A percentile compares a stretch with the other conserved stretches of the same genome.
Conservation (phyloP, 2,888 invertebrate species). For the Drosophila diplacantha region DNA sequence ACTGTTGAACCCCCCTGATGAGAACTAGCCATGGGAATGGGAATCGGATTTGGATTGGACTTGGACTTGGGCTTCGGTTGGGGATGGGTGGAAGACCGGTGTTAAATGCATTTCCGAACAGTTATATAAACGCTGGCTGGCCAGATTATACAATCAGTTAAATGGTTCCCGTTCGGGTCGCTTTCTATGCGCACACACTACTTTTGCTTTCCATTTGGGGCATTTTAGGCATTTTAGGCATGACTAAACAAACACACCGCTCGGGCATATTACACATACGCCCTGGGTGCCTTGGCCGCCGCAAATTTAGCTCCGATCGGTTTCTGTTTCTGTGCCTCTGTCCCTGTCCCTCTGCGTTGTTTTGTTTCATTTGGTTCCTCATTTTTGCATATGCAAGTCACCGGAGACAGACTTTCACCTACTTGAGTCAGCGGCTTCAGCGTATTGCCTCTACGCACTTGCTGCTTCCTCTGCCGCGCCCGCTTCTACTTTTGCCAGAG, state of each 20-base stretch:
- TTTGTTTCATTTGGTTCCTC: conserved; percentile 24
- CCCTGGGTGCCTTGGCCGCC: conserved; percentile 32
- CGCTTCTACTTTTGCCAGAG: conserved; percentile 16
- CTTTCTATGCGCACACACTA: conserved; percentile 56
- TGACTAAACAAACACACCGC: conserved; percentile 52
- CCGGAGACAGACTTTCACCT: conserved; percentile 68
- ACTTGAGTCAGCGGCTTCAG: conserved; percentile 55
- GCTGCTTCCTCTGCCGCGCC: conserved; percentile 37
- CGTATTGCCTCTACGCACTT: conserved; percentile 66
- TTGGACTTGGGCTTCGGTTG: neutral
- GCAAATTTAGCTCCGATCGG: conserved; percentile 25
- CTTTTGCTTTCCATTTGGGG: conserved; percentile 39
- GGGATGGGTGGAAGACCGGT: neutral
- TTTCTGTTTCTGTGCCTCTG: conserved; percentile 18
- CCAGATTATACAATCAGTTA: conserved; percentile 40
- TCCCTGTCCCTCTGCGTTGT: conserved; percentile 18
- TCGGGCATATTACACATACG: conserved; percentile 55
- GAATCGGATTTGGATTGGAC: conserved; percentile 5
- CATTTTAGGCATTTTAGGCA: conserved; percentile 46
- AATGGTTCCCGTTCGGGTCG: conserved; percentile 39
- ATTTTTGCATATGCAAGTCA: conserved; percentile 72
- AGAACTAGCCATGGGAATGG: conserved; percentile 47
- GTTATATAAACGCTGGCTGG: conserved; percentile 38
- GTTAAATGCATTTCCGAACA: conserved; percentile 36
- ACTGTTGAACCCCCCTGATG: conserved; percentile 54